A percentile compares a stretch with the other conserved stretches of the same genome.
phyloP scores from a whole-genome alignment of 2,888 invertebrate species.

The Ctenicera cuprea region DNA sequence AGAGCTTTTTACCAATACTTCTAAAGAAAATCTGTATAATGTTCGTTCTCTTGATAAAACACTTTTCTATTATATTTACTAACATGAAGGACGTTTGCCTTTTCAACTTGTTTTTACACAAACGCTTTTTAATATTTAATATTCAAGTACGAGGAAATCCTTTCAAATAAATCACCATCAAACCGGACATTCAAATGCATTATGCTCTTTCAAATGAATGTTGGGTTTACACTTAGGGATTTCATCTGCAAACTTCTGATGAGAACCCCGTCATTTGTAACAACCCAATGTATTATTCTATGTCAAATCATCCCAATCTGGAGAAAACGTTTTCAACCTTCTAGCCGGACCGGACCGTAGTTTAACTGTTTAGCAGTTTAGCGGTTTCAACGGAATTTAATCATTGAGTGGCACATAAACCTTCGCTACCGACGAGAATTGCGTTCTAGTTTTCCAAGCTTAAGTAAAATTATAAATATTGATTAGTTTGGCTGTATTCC shows the following conservation, averaged over 20 bases:
- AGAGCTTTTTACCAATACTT: constrained; percentile 12
- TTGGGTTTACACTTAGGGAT: neutral
- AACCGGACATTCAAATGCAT: neutral
- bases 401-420: constrained; percentile 6
- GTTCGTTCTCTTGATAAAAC: neutral
- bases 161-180: neutral
- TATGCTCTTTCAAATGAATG: neutral
- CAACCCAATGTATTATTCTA: constrained; percentile 2
- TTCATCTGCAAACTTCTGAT: neutral
- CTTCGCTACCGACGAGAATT: neutral
- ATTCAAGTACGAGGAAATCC: neutral
- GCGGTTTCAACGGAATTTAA: neutral
- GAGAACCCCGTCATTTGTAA: neutral
- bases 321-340: neutral
- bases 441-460: too few species aligned
- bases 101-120: neutral
- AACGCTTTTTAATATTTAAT: neutral
- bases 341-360: neutral
- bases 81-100: neutral
- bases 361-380: constrained; percentile 4
- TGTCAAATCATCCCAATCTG: constrained; percentile 1
- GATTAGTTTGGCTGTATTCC: too few species aligned
- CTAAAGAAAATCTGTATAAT: constrained; percentile 6
- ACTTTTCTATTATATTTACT: neutral
- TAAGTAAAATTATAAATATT: too few species aligned